A percentile compares a stretch with the other conserved stretches of the same genome.
These are phyloP conservation scores for Eucriotettix oculatus DNA, from an alignment of 2,888 invertebrate genomes.

Conservation along the genomic window DNA sequence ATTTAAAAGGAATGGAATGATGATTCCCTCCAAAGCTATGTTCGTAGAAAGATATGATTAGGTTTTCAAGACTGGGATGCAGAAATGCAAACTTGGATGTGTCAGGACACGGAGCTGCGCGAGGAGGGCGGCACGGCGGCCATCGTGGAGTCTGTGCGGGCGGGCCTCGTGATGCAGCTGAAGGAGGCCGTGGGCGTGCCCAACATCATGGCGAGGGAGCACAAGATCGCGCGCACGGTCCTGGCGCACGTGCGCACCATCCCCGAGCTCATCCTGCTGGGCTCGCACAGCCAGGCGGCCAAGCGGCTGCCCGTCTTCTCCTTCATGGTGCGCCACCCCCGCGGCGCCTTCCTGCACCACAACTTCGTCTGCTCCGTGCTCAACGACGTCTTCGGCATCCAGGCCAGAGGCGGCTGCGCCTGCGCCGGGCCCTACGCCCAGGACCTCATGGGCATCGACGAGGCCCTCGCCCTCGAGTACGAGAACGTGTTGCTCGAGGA, in stretches of 20 bases:
- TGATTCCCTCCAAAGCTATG: too few relatives aligned
- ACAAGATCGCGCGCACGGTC: conserved; percentile 62
- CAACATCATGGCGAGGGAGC: conserved; percentile 52
- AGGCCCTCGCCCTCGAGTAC: conserved; percentile 54
- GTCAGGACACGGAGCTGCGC: conserved; percentile 38
- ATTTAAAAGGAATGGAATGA: too few relatives aligned
- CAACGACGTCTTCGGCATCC: conserved; percentile 84
- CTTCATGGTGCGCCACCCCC: conserved; percentile 64
- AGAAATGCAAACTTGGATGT: too few relatives aligned
- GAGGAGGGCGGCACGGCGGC: conserved; percentile 66
- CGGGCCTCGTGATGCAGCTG: conserved; percentile 71
- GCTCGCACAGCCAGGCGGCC: conserved; percentile 45
- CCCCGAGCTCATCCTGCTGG: conserved; percentile 62
- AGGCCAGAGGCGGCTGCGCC: conserved; percentile 61
- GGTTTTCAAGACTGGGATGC: too few relatives aligned
- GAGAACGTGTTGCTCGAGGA: conserved; percentile 50
- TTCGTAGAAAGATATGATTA: too few relatives aligned
- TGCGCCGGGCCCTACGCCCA: conserved; percentile 76
- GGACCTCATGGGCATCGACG: conserved; percentile 68
- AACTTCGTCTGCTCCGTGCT: conserved; percentile 74
- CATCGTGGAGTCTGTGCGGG: conserved; percentile 65
- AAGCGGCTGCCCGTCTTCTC: conserved; percentile 69
- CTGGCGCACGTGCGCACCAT: conserved; percentile 60
- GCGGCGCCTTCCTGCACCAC: conserved; percentile 73
- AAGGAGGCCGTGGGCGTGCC: conserved; percentile 63